Percentiles rank a stretch among this genome's conserved stretches.
Conservation (phyloP, 1,140 invertebrate species). For the Phocides pigmalion region DNA sequence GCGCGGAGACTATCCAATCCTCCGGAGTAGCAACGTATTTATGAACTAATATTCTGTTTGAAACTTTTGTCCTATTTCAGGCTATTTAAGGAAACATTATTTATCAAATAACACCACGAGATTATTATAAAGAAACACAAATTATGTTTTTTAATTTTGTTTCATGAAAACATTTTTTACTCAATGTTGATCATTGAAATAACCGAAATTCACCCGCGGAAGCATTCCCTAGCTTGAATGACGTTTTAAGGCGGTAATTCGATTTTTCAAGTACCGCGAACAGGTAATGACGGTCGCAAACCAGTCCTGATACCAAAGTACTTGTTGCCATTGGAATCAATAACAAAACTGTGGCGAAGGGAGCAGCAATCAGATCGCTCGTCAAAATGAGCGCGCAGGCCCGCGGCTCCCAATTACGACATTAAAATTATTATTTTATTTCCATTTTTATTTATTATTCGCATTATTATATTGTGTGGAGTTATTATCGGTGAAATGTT, state of each 20-base stretch:
- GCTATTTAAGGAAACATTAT: too few species aligned
- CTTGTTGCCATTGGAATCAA: conserved; percentile 64
- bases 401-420: conserved; percentile 78
- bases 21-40: too few species aligned
- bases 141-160: too few species aligned
- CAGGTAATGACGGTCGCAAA: conserved; percentile 46
- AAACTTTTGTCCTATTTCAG: too few species aligned
- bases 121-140: too few species aligned
- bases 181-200: too few species aligned
- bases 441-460: conserved; percentile 83
- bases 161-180: too few species aligned
- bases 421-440: conserved; percentile 84
- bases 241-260: conserved; percentile 36
- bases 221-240: conserved; percentile 18
- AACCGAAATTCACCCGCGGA: neutral
- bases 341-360: conserved; percentile 52
- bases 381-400: conserved; percentile 64
- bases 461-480: conserved; percentile 83
- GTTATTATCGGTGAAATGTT: conserved; percentile 83
- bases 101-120: too few species aligned
- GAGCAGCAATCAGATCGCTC: conserved; percentile 58
- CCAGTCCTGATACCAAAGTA: conserved; percentile 52
- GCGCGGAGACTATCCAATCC: too few species aligned
- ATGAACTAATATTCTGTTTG: too few species aligned
- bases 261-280: conserved; percentile 41